phyloP scores from a whole-genome alignment of 1,140 invertebrate species.

The Sitobion miscanthi region DNA sequence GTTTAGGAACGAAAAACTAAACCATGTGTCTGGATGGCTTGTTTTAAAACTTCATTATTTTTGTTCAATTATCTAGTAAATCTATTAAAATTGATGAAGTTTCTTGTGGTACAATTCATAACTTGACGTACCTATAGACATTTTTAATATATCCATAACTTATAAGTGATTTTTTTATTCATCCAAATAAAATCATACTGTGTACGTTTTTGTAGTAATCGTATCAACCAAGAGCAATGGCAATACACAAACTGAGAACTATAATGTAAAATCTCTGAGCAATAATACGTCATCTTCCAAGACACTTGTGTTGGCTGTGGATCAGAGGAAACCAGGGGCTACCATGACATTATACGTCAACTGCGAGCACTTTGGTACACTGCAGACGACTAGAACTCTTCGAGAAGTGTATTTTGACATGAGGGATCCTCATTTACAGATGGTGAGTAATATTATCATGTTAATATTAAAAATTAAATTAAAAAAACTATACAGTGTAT shows the following conservation, averaged over 20 bases:
- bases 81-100: background rate
- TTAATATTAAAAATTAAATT: background rate
- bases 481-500: background rate
- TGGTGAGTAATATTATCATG: slow-evolving; percentile 61
- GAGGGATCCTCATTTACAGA: slow-evolving; percentile 62
- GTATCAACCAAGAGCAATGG: slow-evolving; percentile 44
- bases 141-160: background rate
- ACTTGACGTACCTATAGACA: background rate
- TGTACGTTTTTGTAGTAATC: slow-evolving; percentile 24
- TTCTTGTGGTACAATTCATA: background rate
- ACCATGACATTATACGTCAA: slow-evolving; percentile 68
- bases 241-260: slow-evolving; percentile 13
- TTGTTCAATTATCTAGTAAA: background rate
- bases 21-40: background rate
- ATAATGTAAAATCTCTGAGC: slow-evolving; percentile 36
- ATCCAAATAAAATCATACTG: background rate
- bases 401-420: slow-evolving; percentile 64
- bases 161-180: too few relatives aligned
- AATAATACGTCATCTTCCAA: slow-evolving; percentile 62
- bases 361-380: slow-evolving; percentile 66
- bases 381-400: slow-evolving; percentile 65
- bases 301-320: slow-evolving; percentile 66
- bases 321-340: slow-evolving; percentile 66
- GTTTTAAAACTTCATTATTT: background rate
- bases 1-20: background rate